These are phyloP conservation scores for Polypterus bichir DNA, from an alignment of 2,113 vertebrate species.

Conservation along the genomic window DNA sequence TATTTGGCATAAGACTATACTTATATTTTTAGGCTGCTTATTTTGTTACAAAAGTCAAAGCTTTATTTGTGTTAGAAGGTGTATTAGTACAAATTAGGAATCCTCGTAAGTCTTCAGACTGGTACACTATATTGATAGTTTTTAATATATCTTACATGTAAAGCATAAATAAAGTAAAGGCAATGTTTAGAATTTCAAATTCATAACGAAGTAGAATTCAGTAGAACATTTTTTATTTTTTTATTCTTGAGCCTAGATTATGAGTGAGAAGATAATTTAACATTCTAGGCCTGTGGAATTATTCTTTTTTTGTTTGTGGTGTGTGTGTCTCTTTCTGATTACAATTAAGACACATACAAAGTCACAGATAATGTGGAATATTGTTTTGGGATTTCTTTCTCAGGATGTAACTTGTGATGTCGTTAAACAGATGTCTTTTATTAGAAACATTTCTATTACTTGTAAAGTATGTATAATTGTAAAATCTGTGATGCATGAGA, in stretches of 20 bases:
- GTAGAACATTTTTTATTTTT: constrained; percentile 2
- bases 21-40: constrained; percentile 13
- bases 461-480: constrained; percentile 68
- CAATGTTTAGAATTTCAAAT: constrained; percentile 7
- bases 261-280: constrained; percentile 6
- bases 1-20: not conserved
- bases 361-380: constrained; percentile 19
- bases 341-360: constrained; percentile 25
- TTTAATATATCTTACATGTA: constrained; percentile 12
- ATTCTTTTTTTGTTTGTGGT: constrained; percentile 29
- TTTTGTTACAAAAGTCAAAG: constrained; percentile 15
- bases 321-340: constrained; percentile 28
- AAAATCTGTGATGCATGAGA: constrained; percentile 58
- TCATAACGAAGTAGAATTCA: constrained; percentile 21
- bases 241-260: not conserved
- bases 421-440: constrained; percentile 69
- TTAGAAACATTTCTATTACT: constrained; percentile 56
- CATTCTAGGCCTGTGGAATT: constrained; percentile 31
- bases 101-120: constrained; percentile 25
- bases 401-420: constrained; percentile 74
- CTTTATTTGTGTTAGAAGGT: constrained; percentile 4
- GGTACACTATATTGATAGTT: constrained; percentile 14
- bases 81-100: constrained; percentile 8
- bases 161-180: constrained; percentile 4
- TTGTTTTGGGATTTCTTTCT: constrained; percentile 58